These are phyloP conservation scores for Microcebus lehilahytsara DNA, from an alignment of 2,113 vertebrate species.

Conservation along the genomic window DNA sequence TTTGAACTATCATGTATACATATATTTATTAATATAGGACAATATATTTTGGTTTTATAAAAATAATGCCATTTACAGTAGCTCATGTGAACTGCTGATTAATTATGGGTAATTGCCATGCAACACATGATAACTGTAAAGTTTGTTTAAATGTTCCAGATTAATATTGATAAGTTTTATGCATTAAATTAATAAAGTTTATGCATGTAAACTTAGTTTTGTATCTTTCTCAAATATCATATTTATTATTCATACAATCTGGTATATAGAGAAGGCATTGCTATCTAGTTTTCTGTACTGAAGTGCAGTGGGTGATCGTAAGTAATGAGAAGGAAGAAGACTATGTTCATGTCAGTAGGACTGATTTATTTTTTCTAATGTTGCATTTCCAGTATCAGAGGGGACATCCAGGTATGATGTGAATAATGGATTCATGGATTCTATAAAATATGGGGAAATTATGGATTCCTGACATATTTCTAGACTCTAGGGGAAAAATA, in stretches of 20 bases:
- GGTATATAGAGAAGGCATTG: neutral
- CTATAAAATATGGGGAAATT: neutral
- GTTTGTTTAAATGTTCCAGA: constrained; percentile 4
- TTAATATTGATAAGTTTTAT: constrained; percentile 1
- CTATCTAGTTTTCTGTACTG: neutral
- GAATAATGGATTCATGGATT: neutral
- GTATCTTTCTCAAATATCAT: neutral
- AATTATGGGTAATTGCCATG: neutral
- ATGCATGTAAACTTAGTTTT: neutral
- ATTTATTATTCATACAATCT: neutral
- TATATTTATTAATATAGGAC: neutral
- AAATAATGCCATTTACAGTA: neutral
- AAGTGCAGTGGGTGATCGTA: neutral
- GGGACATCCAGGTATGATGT: neutral
- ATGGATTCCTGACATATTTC: neutral
- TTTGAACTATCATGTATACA: neutral
- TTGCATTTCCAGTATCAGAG: neutral
- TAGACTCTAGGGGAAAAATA: neutral
- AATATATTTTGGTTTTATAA: neutral
- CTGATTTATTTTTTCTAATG: neutral
- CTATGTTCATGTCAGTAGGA: neutral
- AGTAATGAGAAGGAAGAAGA: neutral
- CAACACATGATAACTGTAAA: neutral
- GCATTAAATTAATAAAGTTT: neutral
- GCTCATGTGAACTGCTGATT: neutral